Evolutionary conservation across 2,797 vertebrate genomes (phyloP), one percentile per base, ranked within the genome.

Genomic region (Cyclura pinguis): DNA sequence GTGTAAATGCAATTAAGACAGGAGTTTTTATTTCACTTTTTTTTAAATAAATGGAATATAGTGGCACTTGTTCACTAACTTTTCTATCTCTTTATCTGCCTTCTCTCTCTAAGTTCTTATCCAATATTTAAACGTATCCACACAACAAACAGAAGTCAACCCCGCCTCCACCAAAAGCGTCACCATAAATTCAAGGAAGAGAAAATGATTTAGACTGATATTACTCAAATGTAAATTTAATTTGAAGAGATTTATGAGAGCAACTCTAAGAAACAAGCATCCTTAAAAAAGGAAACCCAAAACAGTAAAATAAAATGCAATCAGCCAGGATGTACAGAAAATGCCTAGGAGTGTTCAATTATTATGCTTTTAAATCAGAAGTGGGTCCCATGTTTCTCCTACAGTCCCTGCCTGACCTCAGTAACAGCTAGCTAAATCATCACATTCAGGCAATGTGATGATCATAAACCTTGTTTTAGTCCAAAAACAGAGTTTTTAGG

Each of bases 221-320:
- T 50, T 18, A 35, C 76, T 69, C 91, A 12, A 73, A 20, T 42
- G 42, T 42, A 83, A 74, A 57, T 73, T 67, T 91, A 78, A 92
- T 95, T 35, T 0, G 42, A 84, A 47, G 13, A 86, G 86, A 91
- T 29, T 18, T 47, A 91, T 84, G 85, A 0, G 0, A 18, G 55
- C 29, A 42, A 84, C 91, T 80, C 78, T 76, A 27, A n/a, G 6
- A 90, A 62, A 86, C 0, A 69, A 20, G 74, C 80, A 69, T 69
- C 86, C 35, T 76, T 78, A 52, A 69, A 62, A 67, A 89, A 73
- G 35, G 38, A 24, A 35, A 72, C 8, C 24, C 64, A 72, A 55
- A 22, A 12, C 22, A 38, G 72, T 1, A 78, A 24, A 84, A 32
- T 12, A 77, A 50, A 62, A 77, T 27, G n/a, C 57, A 6, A 73